Conservation (phyloP, 2,113 vertebrate genomes). For the Antigone vipio region DNA sequence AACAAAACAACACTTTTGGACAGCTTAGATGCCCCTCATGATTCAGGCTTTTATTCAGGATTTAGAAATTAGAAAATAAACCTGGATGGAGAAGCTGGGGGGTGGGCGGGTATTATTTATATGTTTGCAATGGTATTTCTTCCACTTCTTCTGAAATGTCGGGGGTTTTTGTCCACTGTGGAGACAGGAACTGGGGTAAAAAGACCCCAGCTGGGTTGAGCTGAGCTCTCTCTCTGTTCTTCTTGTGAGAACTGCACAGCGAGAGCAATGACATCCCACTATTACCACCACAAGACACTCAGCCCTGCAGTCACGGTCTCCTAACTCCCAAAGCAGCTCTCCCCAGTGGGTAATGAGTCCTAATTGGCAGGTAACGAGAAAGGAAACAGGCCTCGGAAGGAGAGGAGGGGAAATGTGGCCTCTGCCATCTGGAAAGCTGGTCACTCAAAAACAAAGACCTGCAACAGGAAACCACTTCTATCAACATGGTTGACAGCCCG, state of each 20-base stretch:
- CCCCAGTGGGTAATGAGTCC: not conserved
- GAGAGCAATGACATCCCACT: not conserved
- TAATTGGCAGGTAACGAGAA: not conserved
- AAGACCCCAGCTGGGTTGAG: not conserved
- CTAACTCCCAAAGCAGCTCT: not conserved
- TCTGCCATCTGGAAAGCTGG: not conserved
- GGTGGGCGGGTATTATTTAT: too few relatives aligned
- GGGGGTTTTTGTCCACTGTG: fast-evolving
- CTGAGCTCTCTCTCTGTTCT: not conserved
- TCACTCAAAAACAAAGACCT: not conserved
- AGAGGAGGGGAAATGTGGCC: not conserved
- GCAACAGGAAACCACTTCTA: not conserved
- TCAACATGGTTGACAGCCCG: not conserved
- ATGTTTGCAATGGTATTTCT: fast-evolving
- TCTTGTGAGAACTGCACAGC: not conserved
- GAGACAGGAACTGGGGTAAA: not conserved
- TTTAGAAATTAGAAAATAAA: not conserved
- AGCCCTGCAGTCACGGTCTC: not conserved
- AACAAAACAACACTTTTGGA: not conserved
- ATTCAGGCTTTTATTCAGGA: not conserved
- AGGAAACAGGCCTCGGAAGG: not conserved
- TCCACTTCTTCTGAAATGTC: fast-evolving
- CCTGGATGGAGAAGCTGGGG: not conserved
- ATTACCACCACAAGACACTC: not conserved
- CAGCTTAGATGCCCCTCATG: not conserved